Evolutionary conservation across 2,888 invertebrate genomes (phyloP), one percentile per base, ranked within the genome.

Genomic region (Drosophila vallismaia): DNA sequence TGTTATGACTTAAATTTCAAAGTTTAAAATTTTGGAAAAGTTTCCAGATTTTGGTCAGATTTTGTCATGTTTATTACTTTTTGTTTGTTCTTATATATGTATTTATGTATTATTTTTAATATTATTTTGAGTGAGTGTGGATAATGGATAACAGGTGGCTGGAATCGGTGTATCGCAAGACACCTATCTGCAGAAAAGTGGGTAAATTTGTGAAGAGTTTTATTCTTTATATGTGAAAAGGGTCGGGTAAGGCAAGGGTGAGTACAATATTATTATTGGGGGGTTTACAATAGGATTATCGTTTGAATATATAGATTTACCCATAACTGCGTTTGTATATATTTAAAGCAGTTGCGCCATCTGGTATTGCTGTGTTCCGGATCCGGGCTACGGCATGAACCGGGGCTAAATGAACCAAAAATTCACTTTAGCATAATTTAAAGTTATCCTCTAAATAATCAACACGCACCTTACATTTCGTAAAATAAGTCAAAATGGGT

Each of bases 401-500:
- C 40, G 40, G 40, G 9, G 45, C 48, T 54, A 42, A 55, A 24
- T 24, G 19, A 60, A 54, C 55, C 55, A 64, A 64, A 29, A 67
- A 53, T 64, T 45, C 26, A 45, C 45, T 53, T 46, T 67, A 64
- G 64, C 64, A 64, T 53, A 53, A 67, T 53, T 64, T 67, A 67
- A 19, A 42, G 12, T 19, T 19, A 42, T 31, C 38, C 45, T 64
- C 67, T 64, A 64, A 53, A 64, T 64, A 64, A 64, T 64, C 64
- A n/a, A 45, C 58, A 44, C 58, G 52, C 45, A 45, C 42, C 55
- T 55, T 56, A 58, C 59, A 56, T 59, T 40, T 26, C 63, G 54
- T 60, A 58, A 76, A 80, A 75, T 74, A 77, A 84, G 75, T 84
- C 71, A 86, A 82, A 82, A 86, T 76, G 78, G 76, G 68, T 76